Evolutionary conservation across 2,888 invertebrate species (phyloP), one percentile per base, ranked within the genome.

Genomic region (Pomacea canaliculata): DNA sequence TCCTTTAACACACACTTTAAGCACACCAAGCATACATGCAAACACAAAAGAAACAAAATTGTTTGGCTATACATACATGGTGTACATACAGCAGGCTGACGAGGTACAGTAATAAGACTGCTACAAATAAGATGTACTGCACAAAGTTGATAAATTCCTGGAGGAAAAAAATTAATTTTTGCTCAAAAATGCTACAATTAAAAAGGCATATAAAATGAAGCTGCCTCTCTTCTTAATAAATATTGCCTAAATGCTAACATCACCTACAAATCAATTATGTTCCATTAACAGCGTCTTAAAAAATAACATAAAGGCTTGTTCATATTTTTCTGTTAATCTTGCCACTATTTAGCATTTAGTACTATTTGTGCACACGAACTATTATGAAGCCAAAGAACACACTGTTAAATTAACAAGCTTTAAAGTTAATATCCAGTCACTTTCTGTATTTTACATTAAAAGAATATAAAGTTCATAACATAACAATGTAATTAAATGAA

Each of bases 61-160:
- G 10, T 56, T 3, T 13, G 8, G 16, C 10, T 56, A 56, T 78
- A 85, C 86, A 82, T 78, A 86, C 86, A 75, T 83, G 79, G 65
- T 73, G 70, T 13, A 83, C 72, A 71, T 86, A 85, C 16, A 84
- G 73, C 59, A 79, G 70, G 76, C 83, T 85, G 51, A 83, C 66
- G 37, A 81, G 48, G 23, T 80, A 80, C 3, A 85, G 75, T 5
- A 79, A 65, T 9, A 84, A 68, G 12, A 88, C 72, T 9, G 85
- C 63, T 7, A 80, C 78, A 69, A 82, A 82, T 9, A 85, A 83
- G 10, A 85, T 67, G 59, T 87, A 88, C 78, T 87, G 86, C 19
- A 85, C 73, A 56, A 84, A 83, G 68, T 83, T 83, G 37, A 88
- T 72, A 76, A 86, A 88, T 68, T 87, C 87, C 87, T 88, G 84